Base-by-base conservation (phyloP, 1,140 invertebrate genomes). In the Schlechtendalia chinensis region DNA sequence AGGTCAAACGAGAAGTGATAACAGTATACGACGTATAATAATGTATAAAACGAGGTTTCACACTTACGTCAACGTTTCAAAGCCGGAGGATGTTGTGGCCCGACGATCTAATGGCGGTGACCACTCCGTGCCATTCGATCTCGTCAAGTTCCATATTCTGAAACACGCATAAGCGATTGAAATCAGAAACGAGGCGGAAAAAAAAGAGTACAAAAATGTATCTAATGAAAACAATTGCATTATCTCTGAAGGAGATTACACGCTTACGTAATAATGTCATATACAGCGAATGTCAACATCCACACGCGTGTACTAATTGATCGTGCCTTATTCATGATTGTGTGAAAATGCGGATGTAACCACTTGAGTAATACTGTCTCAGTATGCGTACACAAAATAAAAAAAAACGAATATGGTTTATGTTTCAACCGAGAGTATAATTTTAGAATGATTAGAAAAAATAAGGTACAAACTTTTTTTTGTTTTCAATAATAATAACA, bases 61-160 rank as follows among this genome's bases (percentile, higher is more conserved):
- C 22, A 79, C 75, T 79, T 63, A 79, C 75, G n/a, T 69, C 58
- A 63, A 14, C 39, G 32, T 59, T 45, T 79, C 58, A 79, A 61
- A 61, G 14, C n/a, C 6, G 39, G 56, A 0, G 74, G 19, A 16
- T 27, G 16, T 17, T 27, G 22, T 17, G 39, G 10, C 47, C 19
- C 39, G 17, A 47, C 32, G 39, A 50, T 79, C 39, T 79, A 45
- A 47, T 11, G 50, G 10, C 16, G 14, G 17, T 5, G n/a, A 16
- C 5, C 74, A 29, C n/a, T 19, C 22, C 29, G 39, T 24, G 39
- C 74, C 39, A 63, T 19, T 10, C 22, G 58, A 63, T 63, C 16
- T 45, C 74, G 58, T 19, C 1, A 47, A 47, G 58, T 47, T 63
- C 22, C 74, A 79, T 79, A n/a, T 59, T 17, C 74, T 79, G 74